These are phyloP conservation scores for Ascaphus truei DNA, from an alignment of 2,113 vertebrate species.

Conservation along the genomic window DNA sequence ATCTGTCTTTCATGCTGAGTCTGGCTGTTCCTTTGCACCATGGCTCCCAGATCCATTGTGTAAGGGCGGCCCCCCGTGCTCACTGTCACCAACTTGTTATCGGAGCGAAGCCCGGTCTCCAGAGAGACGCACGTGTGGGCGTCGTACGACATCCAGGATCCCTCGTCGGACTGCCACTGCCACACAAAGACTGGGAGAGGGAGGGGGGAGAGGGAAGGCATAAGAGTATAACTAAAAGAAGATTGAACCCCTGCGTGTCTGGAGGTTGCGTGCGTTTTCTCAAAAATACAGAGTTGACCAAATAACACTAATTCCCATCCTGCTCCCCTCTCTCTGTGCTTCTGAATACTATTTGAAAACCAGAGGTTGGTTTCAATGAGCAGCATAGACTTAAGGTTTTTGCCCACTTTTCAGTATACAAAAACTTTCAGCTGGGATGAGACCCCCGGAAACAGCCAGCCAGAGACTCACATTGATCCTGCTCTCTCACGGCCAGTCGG, in stretches of 20 bases:
- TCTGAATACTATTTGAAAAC: too few species aligned
- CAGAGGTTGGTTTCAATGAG: too few species aligned
- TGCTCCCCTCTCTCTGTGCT: too few species aligned
- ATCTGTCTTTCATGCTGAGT: slow-evolving; percentile 66
- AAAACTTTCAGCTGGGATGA: too few species aligned
- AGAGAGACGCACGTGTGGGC: slow-evolving; percentile 49
- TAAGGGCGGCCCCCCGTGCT: slow-evolving; percentile 48
- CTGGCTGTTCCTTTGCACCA: slow-evolving; percentile 66
- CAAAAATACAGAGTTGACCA: too few species aligned
- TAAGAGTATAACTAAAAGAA: too few species aligned
- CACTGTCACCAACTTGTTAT: slow-evolving; percentile 42
- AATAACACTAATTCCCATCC: background rate
- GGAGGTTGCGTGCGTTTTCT: too few species aligned
- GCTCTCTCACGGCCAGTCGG: slow-evolving; percentile 31
- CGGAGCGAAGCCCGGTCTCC: slow-evolving; percentile 43
- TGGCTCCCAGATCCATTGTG: slow-evolving; percentile 60
- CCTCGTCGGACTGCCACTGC: slow-evolving; percentile 67
- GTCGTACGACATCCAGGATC: slow-evolving; percentile 59
- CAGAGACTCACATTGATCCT: slow-evolving; percentile 36
- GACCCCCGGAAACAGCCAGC: too few species aligned
- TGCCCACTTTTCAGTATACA: too few species aligned
- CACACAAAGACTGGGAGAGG: slow-evolving; percentile 53
- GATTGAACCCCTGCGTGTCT: too few species aligned
- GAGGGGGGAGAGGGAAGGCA: background rate
- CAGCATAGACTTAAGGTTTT: too few species aligned